Conservation (phyloP, 2,888 invertebrate species). For the Lasius fuliginosus region DNA sequence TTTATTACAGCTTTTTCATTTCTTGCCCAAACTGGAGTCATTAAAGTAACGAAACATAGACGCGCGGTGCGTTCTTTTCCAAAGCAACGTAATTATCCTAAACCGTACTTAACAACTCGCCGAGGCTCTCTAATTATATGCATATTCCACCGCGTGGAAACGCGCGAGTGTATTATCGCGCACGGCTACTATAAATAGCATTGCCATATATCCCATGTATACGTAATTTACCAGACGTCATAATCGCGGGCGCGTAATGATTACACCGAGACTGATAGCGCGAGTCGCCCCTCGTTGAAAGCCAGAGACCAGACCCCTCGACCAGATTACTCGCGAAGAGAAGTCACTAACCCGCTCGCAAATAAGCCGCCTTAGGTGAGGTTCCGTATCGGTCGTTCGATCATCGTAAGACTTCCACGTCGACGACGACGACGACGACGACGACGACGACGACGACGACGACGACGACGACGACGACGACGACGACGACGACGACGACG, state of each 20-base stretch:
- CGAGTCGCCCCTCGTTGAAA: constrained; percentile 32
- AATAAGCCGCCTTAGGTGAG: constrained; percentile 49
- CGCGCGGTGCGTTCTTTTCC: neutral
- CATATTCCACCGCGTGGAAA: constrained; percentile 7
- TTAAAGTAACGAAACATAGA: neutral
- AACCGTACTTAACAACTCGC: neutral
- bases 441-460: neutral
- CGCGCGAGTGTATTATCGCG: constrained; percentile 28
- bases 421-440: neutral
- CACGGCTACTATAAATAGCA: constrained; percentile 43
- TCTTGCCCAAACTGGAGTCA: neutral
- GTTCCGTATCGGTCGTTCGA: constrained; percentile 48
- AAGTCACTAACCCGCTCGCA: constrained; percentile 66
- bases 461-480: neutral
- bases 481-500: neutral
- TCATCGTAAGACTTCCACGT: constrained; percentile 51
- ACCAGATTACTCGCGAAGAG: constrained; percentile 51
- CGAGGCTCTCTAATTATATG: neutral
- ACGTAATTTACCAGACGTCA: constrained; percentile 51
- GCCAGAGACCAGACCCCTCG: constrained; percentile 34
- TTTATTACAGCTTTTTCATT: constrained; percentile 13
- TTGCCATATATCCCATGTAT: neutral
- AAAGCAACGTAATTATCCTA: constrained; percentile 10
- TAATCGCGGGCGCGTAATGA: constrained; percentile 47
- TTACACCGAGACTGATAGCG: constrained; percentile 49